Evolutionary conservation across 2,113 vertebrate species (phyloP), one percentile per base, ranked within the genome.

Genomic region (Alectura lathami): DNA sequence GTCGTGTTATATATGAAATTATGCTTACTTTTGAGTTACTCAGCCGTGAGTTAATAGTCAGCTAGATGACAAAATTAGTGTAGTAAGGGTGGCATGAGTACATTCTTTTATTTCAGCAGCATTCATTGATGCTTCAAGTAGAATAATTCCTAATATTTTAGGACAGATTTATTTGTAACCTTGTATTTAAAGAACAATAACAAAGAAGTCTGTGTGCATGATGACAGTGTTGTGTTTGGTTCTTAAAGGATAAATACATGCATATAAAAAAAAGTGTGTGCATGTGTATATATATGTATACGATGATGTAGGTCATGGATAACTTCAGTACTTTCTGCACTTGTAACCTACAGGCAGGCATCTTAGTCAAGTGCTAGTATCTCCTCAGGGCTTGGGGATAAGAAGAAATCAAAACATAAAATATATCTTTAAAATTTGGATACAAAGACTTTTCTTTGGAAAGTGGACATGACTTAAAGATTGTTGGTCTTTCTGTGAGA

Each of bases 1-100:
- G 93, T 97, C 82, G 34, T 50, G 94, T 80, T 89, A 94, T 96
- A 7, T 30, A 53, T 77, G 38, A 95, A 76, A 36, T 77, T 66
- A 74, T 36, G 32, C 11, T 42, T 69, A 3, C 14, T 48, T 76
- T 24, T 18, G 13, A 59, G 59, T 75, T 82, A 9, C 34, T 89
- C 69, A 12, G 0, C 59, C 56, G 2, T 40, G 79, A 36, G 13
- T 91, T 82, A 85, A 63, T 34, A 91, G 54, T 68, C 45, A 89
- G 48, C 48, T 53, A 29, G 29, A 43, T 74, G 40, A 76, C 43
- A 81, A 88, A 89, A 91, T 62, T 21, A 62, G 50, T 20, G 15
- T 45, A 53, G 36, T 27, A 59, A 59, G 63, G 64, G 43, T 82
- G 32, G 8, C 47, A 13, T 72, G 40, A 84, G n/a, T 64, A 23